Evolutionary conservation across 2,797 vertebrate species (phyloP).

Genomic region (Pipistrellus kuhlii): DNA sequence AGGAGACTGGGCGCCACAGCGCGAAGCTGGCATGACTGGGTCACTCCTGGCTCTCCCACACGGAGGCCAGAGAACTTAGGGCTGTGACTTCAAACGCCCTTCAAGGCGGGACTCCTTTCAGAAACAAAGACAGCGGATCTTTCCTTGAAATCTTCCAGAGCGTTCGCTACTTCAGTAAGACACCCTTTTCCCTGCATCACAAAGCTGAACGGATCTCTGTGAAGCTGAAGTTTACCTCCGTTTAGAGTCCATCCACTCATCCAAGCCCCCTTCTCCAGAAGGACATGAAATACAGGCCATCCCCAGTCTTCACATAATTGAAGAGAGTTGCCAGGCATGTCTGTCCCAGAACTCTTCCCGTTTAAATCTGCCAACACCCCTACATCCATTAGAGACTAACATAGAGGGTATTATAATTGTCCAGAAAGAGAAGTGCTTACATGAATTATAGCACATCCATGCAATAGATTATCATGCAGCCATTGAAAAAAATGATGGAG

Average conservation of each 20-base stretch:
- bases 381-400: not conserved
- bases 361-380: conserved; percentile 1
- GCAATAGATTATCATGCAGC: not conserved
- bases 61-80: not conserved
- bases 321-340: not conserved
- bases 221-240: conserved; percentile 15
- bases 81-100: not conserved
- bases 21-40: not conserved
- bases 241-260: not conserved
- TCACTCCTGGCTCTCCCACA: not conserved
- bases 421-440: conserved; percentile 12
- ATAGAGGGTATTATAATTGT: not conserved
- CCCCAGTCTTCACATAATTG: not conserved
- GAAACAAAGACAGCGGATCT: not conserved
- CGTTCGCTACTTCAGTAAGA: not conserved
- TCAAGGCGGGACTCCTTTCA: not conserved
- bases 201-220: not conserved
- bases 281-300: not conserved
- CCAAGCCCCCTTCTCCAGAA: not conserved
- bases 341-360: not conserved
- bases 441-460: not conserved
- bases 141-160: not conserved
- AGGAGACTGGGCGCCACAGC: not conserved
- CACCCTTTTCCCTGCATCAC: not conserved
- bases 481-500: conserved; percentile 40